Conservation (phyloP, 2,888 invertebrate species). For the Pyrochroa serraticornis region DNA sequence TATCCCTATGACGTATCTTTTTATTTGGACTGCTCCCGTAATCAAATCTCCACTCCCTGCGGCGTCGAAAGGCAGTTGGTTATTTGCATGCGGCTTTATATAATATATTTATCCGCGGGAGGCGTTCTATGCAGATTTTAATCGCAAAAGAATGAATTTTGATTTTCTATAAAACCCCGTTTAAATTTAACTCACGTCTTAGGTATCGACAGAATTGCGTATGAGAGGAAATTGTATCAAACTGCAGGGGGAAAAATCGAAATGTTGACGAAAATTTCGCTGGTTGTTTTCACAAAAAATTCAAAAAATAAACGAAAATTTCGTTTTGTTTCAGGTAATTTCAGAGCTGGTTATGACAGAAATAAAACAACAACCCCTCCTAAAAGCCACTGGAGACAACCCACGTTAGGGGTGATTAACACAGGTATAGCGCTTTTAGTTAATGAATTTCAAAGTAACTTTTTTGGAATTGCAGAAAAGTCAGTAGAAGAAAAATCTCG, state of each 20-base stretch:
- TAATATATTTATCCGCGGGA: constrained; percentile 53
- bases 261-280: constrained; percentile 21
- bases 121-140: constrained; percentile 53
- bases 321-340: constrained; percentile 24
- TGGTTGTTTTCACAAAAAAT: neutral
- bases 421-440: neutral
- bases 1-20: constrained; percentile 3
- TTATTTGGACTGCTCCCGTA: constrained; percentile 24
- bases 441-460: neutral
- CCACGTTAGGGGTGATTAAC: neutral
- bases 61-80: constrained; percentile 35
- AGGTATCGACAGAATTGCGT: constrained; percentile 34
- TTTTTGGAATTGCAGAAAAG: constrained; percentile 23
- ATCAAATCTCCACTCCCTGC: constrained; percentile 42
- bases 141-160: constrained; percentile 58
- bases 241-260: constrained; percentile 3
- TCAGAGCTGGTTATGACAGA: constrained; percentile 27
- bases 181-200: constrained; percentile 53
- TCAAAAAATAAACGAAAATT: neutral
- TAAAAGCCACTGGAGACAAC: constrained; percentile 36
- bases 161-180: constrained; percentile 54
- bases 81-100: constrained; percentile 41
- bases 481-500: constrained; percentile 39
- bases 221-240: constrained; percentile 35
- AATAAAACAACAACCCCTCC: constrained; percentile 24